Evolutionary conservation across 2,113 vertebrate species (phyloP).

Genomic region (Corvus hawaiiensis): DNA sequence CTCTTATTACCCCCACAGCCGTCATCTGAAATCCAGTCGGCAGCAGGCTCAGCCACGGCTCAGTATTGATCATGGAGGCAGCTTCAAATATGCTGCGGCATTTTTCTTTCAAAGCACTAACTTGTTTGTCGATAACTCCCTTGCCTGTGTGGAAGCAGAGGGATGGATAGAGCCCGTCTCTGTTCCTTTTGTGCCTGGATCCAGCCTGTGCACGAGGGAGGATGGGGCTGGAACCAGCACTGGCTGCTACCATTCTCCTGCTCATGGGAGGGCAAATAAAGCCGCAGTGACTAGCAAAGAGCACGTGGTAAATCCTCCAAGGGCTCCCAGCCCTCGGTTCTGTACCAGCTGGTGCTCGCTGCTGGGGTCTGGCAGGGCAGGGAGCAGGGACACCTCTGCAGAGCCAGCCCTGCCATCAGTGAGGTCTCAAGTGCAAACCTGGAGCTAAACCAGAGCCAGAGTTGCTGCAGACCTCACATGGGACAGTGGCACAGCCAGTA

Average conservation of each 20-base stretch:
- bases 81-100: background rate
- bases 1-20: conserved; percentile 55
- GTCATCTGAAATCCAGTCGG: conserved; percentile 18
- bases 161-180: background rate
- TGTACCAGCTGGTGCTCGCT: background rate
- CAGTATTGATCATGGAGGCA: conserved; percentile 52
- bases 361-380: background rate
- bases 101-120: conserved; percentile 51
- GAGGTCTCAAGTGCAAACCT: background rate
- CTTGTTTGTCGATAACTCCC: conserved; percentile 62
- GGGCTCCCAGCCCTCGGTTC: background rate
- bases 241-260: background rate
- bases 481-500: background rate
- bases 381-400: background rate
- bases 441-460: background rate
- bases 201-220: accelerated
- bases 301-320: background rate
- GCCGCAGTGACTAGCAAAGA: background rate
- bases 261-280: background rate
- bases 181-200: accelerated
- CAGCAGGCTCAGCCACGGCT: conserved; percentile 17
- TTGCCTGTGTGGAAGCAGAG: background rate
- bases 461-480: accelerated
- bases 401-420: background rate
- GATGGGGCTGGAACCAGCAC: background rate